Percentiles rank a stretch among this genome's conserved stretches.
Evolutionary conservation across 2,888 invertebrate species (phyloP).

Genomic region (Toxonevra muliebris): DNA sequence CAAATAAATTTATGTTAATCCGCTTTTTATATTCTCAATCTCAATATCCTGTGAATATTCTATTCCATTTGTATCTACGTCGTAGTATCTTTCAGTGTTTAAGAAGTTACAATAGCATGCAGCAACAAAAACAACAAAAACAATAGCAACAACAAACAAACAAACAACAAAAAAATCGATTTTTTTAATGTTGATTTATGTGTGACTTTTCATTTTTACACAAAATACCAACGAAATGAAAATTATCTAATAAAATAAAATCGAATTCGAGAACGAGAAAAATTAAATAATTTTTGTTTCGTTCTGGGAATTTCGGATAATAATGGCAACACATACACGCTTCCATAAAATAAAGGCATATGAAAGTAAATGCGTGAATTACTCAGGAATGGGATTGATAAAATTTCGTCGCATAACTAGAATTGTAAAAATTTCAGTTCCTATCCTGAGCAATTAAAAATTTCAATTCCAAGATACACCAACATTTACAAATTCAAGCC

Average conservation of each 20-base stretch:
- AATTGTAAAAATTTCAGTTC: too few relatives aligned
- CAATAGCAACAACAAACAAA: conserved; percentile 17
- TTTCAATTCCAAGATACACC: too few relatives aligned
- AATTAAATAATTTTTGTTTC: too few relatives aligned
- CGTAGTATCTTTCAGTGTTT: too few relatives aligned
- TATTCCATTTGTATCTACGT: background rate
- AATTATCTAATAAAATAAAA: background rate
- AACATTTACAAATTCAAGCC: too few relatives aligned
- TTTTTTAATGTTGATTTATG: conserved; percentile 33
- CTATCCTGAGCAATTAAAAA: too few relatives aligned
- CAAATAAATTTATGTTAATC: conserved; percentile 45
- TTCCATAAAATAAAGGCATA: too few relatives aligned
- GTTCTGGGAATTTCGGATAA: too few relatives aligned
- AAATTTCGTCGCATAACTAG: too few relatives aligned
- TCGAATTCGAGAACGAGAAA: background rate
- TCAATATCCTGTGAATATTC: conserved; percentile 16
- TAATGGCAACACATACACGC: too few relatives aligned
- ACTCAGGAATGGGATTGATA: too few relatives aligned
- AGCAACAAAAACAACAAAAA: background rate
- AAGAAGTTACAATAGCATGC: background rate
- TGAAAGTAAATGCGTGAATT: too few relatives aligned
- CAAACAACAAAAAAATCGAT: conserved; percentile 25
- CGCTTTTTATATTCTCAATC: conserved; percentile 35
- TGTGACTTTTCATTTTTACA: conserved; percentile 30
- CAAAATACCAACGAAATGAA: background rate